Evolutionary conservation across 1,140 invertebrate species (phyloP), one percentile per base, ranked within the genome.

Genomic region (Drosophila neocordata): DNA sequence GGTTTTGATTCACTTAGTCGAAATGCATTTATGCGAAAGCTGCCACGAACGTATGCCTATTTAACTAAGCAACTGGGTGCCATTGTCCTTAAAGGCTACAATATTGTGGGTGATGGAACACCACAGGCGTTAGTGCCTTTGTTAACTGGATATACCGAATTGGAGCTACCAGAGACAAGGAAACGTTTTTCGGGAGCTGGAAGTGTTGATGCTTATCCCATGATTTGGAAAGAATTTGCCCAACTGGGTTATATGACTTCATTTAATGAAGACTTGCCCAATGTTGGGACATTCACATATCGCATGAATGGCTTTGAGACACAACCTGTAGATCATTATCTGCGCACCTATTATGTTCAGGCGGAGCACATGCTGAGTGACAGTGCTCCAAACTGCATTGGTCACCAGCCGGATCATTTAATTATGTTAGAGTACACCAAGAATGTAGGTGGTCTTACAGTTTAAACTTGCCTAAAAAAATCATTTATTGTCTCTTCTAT

Each of bases 31-130:
- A 95, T 96, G 18, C 93, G 98, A 37, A 96, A 96, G 80, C 92
- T 99, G 52, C 97, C 97, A 1, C 95, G 95, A 73, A 95, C 95
- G 7, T 96, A 97, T 80, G 92, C 94, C 20, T 97, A 96, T 87
- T 92, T 99, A 27, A 95, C 93, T 0, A 92, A 97, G 11, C 89
- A 92, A 7, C 90, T 98, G n/a, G 92, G 94, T 20, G 95, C 95
- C 4, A 92, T 95, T 11, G 93, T 97, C 5, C 90, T 98, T 1
- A 93, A 97, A 84, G 96, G 96, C 67, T 97, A 97, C 76, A 98
- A 98, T 83, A 98, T 98, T 61, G 95, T 99, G 1, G 98, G 98
- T 0, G 98, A 99, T 92, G 98, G 98, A 0, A 99, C 98, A 0
- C 97, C 97, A 0, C 97, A 98, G 79, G 97, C 98, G 0, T 92